These are phyloP conservation scores for Ptychochromis oligacanthus DNA, from an alignment of 2,113 vertebrate species.

Conservation along the genomic window DNA sequence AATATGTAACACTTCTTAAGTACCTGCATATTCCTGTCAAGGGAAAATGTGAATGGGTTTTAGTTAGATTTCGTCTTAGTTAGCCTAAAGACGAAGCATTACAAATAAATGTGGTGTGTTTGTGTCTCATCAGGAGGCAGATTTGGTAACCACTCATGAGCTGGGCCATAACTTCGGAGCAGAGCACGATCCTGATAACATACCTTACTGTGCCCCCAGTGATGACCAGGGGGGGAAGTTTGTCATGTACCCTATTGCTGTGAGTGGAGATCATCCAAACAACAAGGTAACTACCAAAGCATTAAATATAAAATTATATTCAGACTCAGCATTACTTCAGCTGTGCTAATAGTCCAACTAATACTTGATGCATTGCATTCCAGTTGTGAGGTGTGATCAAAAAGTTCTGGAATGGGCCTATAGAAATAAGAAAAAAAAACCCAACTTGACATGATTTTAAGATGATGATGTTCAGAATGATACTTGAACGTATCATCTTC, in stretches of 20 bases:
- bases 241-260: slow-evolving; percentile 98
- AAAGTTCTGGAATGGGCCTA: not conserved
- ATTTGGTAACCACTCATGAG: slow-evolving; percentile 97
- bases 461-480: too few species aligned
- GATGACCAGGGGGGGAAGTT: slow-evolving; percentile 96
- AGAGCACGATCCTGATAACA: slow-evolving; percentile 95
- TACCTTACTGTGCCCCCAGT: slow-evolving; percentile 88
- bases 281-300: slow-evolving; percentile 87
- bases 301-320: not conserved
- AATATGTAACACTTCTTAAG: not conserved
- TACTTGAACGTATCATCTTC: not conserved
- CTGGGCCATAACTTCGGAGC: slow-evolving; percentile 98
- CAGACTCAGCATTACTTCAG: too few species aligned
- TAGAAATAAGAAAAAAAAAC: not conserved
- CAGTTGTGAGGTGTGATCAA: not conserved
- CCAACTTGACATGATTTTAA: not conserved
- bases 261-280: slow-evolving; percentile 96
- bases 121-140: slow-evolving; percentile 86
- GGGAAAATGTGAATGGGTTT: not conserved
- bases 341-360: not conserved
- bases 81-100: not conserved
- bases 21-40: not conserved
- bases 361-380: not conserved
- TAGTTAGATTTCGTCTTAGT: not conserved
- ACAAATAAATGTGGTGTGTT: not conserved